Conservation (phyloP, 2,888 invertebrate genomes). For the Coenonympha arcania region DNA sequence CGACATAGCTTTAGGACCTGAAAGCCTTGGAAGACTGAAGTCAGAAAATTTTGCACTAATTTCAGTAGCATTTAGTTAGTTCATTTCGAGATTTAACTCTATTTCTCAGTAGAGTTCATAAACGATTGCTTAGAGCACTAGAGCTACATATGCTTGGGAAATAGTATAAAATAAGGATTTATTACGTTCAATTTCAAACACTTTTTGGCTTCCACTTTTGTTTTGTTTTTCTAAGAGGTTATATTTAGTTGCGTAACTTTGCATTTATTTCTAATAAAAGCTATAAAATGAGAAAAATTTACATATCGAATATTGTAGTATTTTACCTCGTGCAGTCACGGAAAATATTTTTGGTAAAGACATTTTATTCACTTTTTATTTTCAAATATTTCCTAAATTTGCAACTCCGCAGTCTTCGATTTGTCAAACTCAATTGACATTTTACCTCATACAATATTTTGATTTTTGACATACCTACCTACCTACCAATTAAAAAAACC, state of each 20-base stretch:
- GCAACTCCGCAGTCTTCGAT: neutral
- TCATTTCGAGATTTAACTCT: too few relatives aligned
- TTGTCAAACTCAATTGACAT: neutral
- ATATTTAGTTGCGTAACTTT: slow-evolving; percentile 54
- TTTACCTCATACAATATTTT: too few relatives aligned
- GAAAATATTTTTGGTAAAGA: slow-evolving; percentile 70
- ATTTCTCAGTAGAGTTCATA: too few relatives aligned
- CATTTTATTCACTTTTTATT: neutral
- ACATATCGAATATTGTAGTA: neutral
- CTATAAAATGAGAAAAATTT: neutral
- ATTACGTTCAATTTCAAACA: neutral
- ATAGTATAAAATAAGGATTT: too few relatives aligned
- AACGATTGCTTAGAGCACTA: neutral
- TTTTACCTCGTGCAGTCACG: slow-evolving; percentile 60
- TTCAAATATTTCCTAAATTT: neutral
- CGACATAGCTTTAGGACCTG: too few relatives aligned
- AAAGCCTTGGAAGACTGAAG: too few relatives aligned
- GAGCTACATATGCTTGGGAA: neutral
- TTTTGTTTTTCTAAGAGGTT: slow-evolving; percentile 8
- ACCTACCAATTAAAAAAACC: neutral
- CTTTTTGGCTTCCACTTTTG: neutral
- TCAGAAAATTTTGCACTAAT: too few relatives aligned
- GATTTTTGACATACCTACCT: too few relatives aligned
- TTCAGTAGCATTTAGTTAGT: too few relatives aligned
- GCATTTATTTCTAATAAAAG: neutral